Evolutionary conservation across 1,140 invertebrate genomes (phyloP), one percentile per base, ranked within the genome.

Genomic region (Psix sp.): DNA sequence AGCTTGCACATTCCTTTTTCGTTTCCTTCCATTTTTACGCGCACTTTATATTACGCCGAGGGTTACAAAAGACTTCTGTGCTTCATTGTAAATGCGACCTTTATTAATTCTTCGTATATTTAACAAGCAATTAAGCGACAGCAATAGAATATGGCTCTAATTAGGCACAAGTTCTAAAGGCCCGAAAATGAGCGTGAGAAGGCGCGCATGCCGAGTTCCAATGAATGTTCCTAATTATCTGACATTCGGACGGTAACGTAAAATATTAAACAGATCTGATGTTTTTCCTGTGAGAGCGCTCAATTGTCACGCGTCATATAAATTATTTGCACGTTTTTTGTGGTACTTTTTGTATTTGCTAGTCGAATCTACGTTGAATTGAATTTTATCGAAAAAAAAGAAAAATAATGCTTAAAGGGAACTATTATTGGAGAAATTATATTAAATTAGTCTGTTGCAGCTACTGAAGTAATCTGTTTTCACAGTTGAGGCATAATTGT

Each of bases 101-200:
- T 59, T 68, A 68, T 68, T 68, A 68, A 68, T 59, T 60, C 54
- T 43, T 60, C 65, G 65, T 68, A 68, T 68, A 59, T 68, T 68
- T 68, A 60, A 68, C 65, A 60, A 60, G 65, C 65, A 68, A 68
- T 68, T 59, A 68, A 52, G 65, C 54, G 54, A 60, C 54, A 60
- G 54, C 45, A 68, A 68, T 60, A 48, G 54, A 49, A 68, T 68
- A 60, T 68, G 54, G 54, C 35, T 33, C 31, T 68, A 67, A 68
- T 68, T 68, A 68, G 65, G 38, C 48, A 26, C 39, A 6, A 21
- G 31, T 52, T 52, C 65, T 59, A 60, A 52, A 68, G 65, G 54
- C 31, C 65, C 54, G 63, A 68, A 68, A 68, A 60, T 48, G 54
- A 59, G 38, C 45, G 39, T 40, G 48, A 60, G 54, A 68, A 59